These are phyloP conservation scores for Chironex yamaguchii DNA, from an alignment of 30 jellyfish, hydroid and myxozoan genomes.

Conservation along the genomic window DNA sequence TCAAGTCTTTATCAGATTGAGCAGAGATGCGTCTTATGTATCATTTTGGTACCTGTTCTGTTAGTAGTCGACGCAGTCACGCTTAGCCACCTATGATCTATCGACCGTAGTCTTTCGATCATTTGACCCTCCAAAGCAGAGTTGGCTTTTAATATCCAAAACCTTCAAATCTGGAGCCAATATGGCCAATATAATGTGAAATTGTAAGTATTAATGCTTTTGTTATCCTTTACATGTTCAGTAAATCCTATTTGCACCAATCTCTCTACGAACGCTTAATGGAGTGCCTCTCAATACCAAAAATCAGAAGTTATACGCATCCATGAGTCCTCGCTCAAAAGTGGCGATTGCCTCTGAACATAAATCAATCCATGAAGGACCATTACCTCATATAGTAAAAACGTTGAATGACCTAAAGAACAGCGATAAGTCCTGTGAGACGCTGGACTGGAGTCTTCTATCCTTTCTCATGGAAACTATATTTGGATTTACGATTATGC, in stretches of 20 bases:
- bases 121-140: no score
- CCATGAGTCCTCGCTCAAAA: background rate
- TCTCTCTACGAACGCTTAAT: no score
- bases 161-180: background rate
- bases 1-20: no score
- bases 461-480: no score
- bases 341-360: background rate
- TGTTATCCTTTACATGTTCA: no score
- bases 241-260: no score
- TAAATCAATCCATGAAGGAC: background rate
- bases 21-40: background rate
- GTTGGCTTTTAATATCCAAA: background rate
- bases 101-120: background rate
- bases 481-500: no score
- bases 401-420: background rate
- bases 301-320: background rate
- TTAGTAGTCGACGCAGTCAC: background rate
- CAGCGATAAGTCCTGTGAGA: background rate
- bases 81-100: background rate
- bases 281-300: no score
- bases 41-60: background rate
- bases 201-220: no score
- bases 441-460: no score
- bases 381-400: background rate
- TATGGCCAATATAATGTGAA: no score